Conservation (phyloP, 2,797 vertebrate species). For the Cetoscarus ocellatus region DNA sequence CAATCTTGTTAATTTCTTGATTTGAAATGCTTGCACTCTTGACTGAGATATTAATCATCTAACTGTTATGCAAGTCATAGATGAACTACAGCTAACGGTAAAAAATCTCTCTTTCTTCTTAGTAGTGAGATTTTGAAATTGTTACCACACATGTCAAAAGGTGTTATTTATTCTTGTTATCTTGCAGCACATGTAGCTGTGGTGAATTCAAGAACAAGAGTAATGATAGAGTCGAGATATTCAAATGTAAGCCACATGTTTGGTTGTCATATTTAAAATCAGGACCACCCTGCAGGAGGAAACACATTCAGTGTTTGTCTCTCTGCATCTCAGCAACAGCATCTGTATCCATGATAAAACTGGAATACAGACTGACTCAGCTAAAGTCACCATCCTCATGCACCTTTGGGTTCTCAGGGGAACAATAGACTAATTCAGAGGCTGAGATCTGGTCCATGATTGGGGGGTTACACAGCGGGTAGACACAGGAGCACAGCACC, state of each 20-base stretch:
- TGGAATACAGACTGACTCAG: constrained; percentile 23
- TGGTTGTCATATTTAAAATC: constrained; percentile 27
- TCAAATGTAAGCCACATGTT: constrained; percentile 52
- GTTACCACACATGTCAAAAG: background rate
- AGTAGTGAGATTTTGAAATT: background rate
- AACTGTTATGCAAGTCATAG: no score
- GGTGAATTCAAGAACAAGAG: constrained; percentile 46
- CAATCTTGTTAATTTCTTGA: no score
- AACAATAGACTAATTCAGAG: constrained; percentile 78
- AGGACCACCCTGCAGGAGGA: constrained; percentile 10
- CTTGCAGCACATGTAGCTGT: constrained; percentile 24
- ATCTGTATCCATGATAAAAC: constrained; percentile 19
- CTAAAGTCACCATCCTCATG: constrained; percentile 29
- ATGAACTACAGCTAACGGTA: background rate
- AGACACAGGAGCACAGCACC: constrained; percentile 32
- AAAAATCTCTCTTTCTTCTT: background rate
- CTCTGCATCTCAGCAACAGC: constrained; percentile 18
- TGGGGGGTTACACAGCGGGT: constrained; percentile 31
- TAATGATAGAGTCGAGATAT: constrained; percentile 20
- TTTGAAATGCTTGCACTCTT: no score
- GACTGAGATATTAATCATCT: no score
- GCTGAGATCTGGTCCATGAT: constrained; percentile 47
- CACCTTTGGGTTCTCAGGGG: constrained; percentile 49
- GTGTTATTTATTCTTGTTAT: constrained; percentile 25
- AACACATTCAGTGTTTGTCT: constrained; percentile 18